Evolutionary conservation across 2,797 vertebrate species (phyloP), one percentile per base, ranked within the genome.

Genomic region (Chiroxiphia lanceolata): DNA sequence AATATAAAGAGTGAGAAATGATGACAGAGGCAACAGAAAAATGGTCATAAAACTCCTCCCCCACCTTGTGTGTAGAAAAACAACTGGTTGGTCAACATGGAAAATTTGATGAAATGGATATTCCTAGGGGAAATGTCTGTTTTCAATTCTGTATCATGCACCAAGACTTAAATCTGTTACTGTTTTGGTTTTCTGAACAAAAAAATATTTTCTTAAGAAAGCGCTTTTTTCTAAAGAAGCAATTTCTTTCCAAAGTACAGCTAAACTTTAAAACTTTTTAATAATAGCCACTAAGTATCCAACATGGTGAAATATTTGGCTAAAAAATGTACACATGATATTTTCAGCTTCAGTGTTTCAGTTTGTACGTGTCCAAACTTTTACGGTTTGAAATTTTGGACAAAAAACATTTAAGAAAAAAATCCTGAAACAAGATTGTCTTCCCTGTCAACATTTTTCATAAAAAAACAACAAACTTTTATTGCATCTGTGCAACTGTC

Each of bases 181-280:
- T 89, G 40, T 84, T 95, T 84, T 64, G 48, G 45, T 89, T 95
- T 94, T 80, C 56, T 83, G 45, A 77, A 47, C 27, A 79, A 70
- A 94, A 90, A 87, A 81, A 67, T 75, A 82, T 79, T 90, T 88
- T 80, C 38, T 79, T 89, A 89, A 88, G 53, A 65, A 78, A 71
- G 31, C 31, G 3, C 6, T 53, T 54, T 47, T 48, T 65, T 9
- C 20, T n/a, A 57, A 83, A 69, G 20, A 81, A 48, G 15, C 15
- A 7, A 5, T 33, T 76, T 77, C 21, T 70, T 92, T 83, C 75
- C 84, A 83, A 85, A 95, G 53, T 71, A 83, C 72, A 80, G 40
- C 83, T 85, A 74, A 82, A 93, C 87, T 67, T 93, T 26, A 36
- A 40, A 92, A 85, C 60, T 79, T 34, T 48, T 42, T 57, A 82